These are phyloP conservation scores for Melanotaenia parkinsoni DNA, from an alignment of 2,797 vertebrate species.

Conservation along the genomic window DNA sequence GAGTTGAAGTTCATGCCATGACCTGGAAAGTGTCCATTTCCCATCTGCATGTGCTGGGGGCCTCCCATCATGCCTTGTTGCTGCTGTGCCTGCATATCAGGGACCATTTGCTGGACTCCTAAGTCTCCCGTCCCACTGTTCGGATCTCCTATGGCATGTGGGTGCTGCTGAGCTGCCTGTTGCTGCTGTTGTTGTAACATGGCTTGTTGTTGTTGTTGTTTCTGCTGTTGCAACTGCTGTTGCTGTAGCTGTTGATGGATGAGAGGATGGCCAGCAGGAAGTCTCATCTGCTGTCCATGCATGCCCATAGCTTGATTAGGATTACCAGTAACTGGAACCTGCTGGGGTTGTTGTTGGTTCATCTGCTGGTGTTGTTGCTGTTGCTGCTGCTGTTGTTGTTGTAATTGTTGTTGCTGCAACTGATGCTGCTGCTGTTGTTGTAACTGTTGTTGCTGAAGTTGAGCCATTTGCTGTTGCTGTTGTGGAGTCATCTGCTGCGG, in stretches of 20 bases:
- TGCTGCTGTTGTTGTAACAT: constrained; percentile 81
- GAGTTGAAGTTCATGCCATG: constrained; percentile 91
- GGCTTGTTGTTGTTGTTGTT: constrained; percentile 81
- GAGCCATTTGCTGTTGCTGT: constrained; percentile 90
- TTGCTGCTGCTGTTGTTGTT: constrained; percentile 82
- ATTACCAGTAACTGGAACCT: constrained; percentile 89
- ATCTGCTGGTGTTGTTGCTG: constrained; percentile 84
- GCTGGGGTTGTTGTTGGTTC: constrained; percentile 83
- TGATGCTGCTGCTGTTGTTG: constrained; percentile 85
- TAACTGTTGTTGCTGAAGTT: constrained; percentile 88
- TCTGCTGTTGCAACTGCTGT: constrained; percentile 83
- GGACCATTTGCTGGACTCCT: constrained; percentile 90
- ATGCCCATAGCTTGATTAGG: constrained; percentile 92
- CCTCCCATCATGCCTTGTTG: constrained; percentile 88
- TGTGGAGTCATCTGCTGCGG: constrained; percentile 83
- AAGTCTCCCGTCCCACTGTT: constrained; percentile 82
- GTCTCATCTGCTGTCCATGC: constrained; percentile 93
- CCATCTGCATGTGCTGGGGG: constrained; percentile 92
- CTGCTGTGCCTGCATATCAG: constrained; percentile 92
- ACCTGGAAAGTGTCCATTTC: constrained; percentile 93
- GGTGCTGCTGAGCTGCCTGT: constrained; percentile 82
- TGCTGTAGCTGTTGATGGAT: constrained; percentile 91
- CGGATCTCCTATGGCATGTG: constrained; percentile 89
- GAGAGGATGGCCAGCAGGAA: constrained; percentile 87
- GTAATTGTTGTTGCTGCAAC: constrained; percentile 82